Conservation (phyloP, 2,888 invertebrate species). For the Heteromurus nitidus region DNA sequence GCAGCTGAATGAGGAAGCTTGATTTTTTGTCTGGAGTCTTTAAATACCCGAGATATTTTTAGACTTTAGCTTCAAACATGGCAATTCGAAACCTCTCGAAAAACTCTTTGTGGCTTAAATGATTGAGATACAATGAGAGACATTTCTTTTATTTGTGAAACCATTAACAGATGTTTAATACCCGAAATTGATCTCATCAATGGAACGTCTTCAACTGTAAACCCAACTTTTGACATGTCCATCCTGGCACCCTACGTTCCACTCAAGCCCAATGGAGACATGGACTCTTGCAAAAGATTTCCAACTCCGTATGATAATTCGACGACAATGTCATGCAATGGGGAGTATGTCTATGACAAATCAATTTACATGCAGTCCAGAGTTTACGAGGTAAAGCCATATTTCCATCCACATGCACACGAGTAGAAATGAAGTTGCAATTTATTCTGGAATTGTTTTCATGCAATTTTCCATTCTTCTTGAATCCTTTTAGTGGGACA, state of each 20-base stretch:
- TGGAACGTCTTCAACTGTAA: too few relatives aligned
- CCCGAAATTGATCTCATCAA: slow-evolving; percentile 34
- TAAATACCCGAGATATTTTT: too few relatives aligned
- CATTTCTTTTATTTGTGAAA: not conserved
- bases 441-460: not conserved
- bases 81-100: too few relatives aligned
- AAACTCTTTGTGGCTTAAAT: too few relatives aligned
- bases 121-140: too few relatives aligned
- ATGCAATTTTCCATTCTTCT: not conserved
- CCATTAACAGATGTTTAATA: slow-evolving; percentile 33
- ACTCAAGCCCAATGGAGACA: not conserved
- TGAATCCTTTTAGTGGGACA: not conserved
- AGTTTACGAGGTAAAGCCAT: too few relatives aligned
- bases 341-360: slow-evolving; percentile 29
- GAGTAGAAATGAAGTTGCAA: not conserved
- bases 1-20: too few relatives aligned
- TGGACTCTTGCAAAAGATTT: slow-evolving; percentile 35
- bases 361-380: slow-evolving; percentile 29
- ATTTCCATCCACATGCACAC: too few relatives aligned
- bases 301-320: slow-evolving; percentile 77
- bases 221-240: too few relatives aligned
- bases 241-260: slow-evolving; percentile 36
- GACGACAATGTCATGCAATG: slow-evolving; percentile 76
- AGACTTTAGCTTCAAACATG: too few relatives aligned
- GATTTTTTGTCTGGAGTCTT: too few relatives aligned